These are phyloP conservation scores for Polydesmus complanatus DNA, from an alignment of 2,888 invertebrate species.

Conservation along the genomic window DNA sequence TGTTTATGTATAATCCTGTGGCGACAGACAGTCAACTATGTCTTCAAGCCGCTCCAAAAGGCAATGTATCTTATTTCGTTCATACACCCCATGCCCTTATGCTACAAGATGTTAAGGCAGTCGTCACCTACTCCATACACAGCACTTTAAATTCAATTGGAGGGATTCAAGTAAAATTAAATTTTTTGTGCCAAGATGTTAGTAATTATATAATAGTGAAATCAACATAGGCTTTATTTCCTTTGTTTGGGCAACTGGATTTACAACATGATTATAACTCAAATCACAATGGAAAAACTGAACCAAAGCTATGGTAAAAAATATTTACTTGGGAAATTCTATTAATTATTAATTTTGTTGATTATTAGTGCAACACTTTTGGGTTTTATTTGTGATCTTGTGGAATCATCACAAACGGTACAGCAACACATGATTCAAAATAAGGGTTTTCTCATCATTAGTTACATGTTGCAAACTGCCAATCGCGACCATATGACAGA, in stretches of 20 bases:
- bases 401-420: conserved; percentile 91
- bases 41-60: conserved; percentile 94
- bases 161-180: conserved; percentile 57
- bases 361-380: conserved; percentile 74
- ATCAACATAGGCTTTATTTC: conserved; percentile 61
- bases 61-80: conserved; percentile 93
- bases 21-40: conserved; percentile 98
- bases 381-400: conserved; percentile 91
- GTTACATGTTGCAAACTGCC: conserved; percentile 83
- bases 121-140: conserved; percentile 97
- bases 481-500: conserved; percentile 77
- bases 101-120: conserved; percentile 98
- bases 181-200: neutral
- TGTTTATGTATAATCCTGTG: conserved; percentile 99
- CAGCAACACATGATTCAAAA: conserved; percentile 99
- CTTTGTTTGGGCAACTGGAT: conserved; percentile 93
- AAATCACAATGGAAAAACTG: conserved; percentile 51
- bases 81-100: conserved; percentile 99
- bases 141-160: conserved; percentile 97
- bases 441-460: conserved; percentile 94
- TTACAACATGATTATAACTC: conserved; percentile 56
- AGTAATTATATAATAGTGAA: neutral
- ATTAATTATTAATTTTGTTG: conserved; percentile 17
- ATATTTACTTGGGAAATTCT: conserved; percentile 1
- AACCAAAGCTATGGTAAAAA: conserved; percentile 68